Evolutionary conservation across 1,140 invertebrate genomes (phyloP).

Genomic region (Agrypnia vestita): DNA sequence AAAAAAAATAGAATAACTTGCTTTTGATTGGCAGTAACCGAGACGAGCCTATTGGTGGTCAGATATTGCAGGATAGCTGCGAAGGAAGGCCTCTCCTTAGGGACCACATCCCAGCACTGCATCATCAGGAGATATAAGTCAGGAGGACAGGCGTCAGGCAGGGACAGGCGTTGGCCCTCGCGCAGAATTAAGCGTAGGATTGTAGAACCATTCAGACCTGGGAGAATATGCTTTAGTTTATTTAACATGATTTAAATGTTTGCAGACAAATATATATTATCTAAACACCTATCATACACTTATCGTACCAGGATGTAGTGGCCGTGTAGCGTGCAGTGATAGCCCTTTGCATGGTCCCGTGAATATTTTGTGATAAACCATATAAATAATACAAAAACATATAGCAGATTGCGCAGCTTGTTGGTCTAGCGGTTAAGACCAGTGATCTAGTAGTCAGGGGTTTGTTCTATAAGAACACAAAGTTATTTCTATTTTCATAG

Average conservation of each 20-base stretch:
- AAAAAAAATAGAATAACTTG: slow-evolving; percentile 28
- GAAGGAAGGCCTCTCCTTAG: slow-evolving; percentile 89
- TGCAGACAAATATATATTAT: background rate
- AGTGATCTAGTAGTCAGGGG: too few species aligned
- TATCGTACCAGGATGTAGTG: too few species aligned
- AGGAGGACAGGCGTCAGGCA: slow-evolving; percentile 90
- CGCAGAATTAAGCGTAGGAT: slow-evolving; percentile 94
- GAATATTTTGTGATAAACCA: too few species aligned
- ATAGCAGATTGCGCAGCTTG: too few species aligned
- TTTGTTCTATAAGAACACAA: too few species aligned
- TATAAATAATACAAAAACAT: too few species aligned
- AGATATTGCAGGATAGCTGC: slow-evolving; percentile 78
- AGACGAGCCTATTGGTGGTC: slow-evolving; percentile 64
- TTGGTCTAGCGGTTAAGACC: too few species aligned
- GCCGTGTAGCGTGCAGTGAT: too few species aligned
- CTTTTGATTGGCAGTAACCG: slow-evolving; percentile 56
- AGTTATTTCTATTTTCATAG: too few species aligned
- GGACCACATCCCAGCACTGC: slow-evolving; percentile 91
- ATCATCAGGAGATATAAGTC: slow-evolving; percentile 90
- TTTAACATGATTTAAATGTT: too few species aligned
- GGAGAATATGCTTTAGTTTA: background rate
- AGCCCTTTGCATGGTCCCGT: too few species aligned
- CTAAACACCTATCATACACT: background rate
- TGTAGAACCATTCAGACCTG: slow-evolving; percentile 87
- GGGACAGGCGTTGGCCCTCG: slow-evolving; percentile 90